Evolutionary conservation across 2,888 invertebrate species (phyloP), one percentile per base, ranked within the genome.

Genomic region (Macrophya annulata): DNA sequence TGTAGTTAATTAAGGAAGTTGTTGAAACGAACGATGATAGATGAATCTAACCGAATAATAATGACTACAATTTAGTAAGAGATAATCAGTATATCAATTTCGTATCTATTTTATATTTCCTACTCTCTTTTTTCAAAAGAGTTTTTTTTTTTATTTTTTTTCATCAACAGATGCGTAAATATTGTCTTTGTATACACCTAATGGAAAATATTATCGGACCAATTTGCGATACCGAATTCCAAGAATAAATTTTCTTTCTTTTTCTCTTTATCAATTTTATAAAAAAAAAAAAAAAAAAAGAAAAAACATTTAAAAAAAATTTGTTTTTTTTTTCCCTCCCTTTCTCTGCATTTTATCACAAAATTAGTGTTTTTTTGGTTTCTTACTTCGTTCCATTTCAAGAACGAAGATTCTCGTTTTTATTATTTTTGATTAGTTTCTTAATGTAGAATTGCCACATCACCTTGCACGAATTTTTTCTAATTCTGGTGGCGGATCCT

Each of bases 401-500:
- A n/a, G n/a, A n/a, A n/a, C n/a, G n/a, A n/a, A n/a, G n/a, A n/a
- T n/a, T n/a, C 51, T 51, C 17, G 17, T 51, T 12, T 12, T 12
- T 45, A 12, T 45, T 12, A 51, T 51, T 76, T 48, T 31, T 5
- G 21, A 43, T 25, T 15, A 12, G 17, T 48, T 76, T 15, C n/a
- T 17, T 31, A 31, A 31, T 25, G 3, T 68, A 5, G 43, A 81
- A 21, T 0, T 25, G 12, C 10, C n/a, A 37, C 37, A 37, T 81
- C 43, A 71, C 83, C 48, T 65, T 10, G 9, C 25, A 17, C 1
- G 9, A 25, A 43, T 43, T 37, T 17, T 17, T 15, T 81, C 79
- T 2, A 85, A 84, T 8, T 51, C 21, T 4, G 21, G 8, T 4
- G 85, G 45, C 8, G 88, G 81, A 12, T 85, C 85, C 0, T 89